phyloP scores from a whole-genome alignment of 2,888 invertebrate species.

The Cephus pygmeus region DNA sequence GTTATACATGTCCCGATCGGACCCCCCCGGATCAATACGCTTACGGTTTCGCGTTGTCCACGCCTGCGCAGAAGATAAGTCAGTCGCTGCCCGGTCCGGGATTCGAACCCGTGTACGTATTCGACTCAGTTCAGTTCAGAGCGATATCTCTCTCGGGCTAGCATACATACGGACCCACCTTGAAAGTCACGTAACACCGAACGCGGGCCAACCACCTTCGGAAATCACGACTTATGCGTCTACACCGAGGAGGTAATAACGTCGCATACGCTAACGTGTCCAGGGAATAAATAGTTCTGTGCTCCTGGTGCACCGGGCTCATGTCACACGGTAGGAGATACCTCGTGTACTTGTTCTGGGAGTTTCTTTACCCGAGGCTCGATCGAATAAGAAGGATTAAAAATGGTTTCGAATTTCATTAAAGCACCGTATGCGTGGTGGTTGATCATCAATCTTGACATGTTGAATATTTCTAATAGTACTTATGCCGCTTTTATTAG shows the following conservation, averaged over 20 bases:
- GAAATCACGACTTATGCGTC: slow-evolving; percentile 66
- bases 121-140: slow-evolving; percentile 30
- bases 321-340: background rate
- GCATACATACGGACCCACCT: background rate
- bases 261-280: background rate
- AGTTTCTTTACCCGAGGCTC: background rate
- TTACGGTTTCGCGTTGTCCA: slow-evolving; percentile 24
- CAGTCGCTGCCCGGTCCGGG: slow-evolving; percentile 23
- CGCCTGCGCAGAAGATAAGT: slow-evolving; percentile 17
- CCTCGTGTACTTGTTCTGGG: background rate
- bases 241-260: slow-evolving; percentile 63
- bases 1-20: slow-evolving; percentile 10
- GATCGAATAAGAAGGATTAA: background rate
- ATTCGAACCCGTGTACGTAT: slow-evolving; percentile 18
- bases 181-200: slow-evolving; percentile 15
- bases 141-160: slow-evolving; percentile 23
- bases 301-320: background rate
- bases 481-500: background rate
- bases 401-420: background rate
- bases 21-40: slow-evolving; percentile 30
- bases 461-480: background rate
- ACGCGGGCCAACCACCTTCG: slow-evolving; percentile 36
- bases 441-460: background rate
- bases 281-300: background rate
- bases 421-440: background rate